Conservation (phyloP, 2,888 invertebrate genomes). For the Blastobasis adustella region DNA sequence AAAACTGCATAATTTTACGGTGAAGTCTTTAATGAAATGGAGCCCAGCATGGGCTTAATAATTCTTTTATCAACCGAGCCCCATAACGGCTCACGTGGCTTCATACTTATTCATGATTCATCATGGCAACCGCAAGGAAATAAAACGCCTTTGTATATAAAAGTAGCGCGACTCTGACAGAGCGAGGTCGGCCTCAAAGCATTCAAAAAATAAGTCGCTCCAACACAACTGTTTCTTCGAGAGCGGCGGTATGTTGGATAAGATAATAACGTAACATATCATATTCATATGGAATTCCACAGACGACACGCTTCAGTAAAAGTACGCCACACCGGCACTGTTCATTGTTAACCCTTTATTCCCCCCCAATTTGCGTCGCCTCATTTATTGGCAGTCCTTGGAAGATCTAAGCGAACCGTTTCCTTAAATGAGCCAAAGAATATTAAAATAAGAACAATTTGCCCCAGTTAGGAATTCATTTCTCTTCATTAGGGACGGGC, state of each 20-base stretch:
- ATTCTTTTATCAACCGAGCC: conserved; percentile 21
- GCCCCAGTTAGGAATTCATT: conserved; percentile 16
- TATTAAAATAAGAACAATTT: conserved; percentile 21
- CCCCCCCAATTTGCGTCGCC: no score
- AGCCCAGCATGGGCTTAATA: conserved; percentile 8
- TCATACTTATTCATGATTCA: conserved; percentile 38
- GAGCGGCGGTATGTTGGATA: no score
- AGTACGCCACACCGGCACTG: no score
- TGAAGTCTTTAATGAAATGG: background rate
- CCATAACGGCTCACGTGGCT: conserved; percentile 26
- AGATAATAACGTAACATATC: background rate
- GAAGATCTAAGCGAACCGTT: no score
- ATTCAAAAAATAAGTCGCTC: background rate
- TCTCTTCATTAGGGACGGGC: conserved; percentile 14
- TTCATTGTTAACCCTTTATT: no score
- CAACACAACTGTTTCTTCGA: background rate
- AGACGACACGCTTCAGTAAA: background rate
- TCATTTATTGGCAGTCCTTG: no score
- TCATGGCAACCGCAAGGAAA: conserved; percentile 24
- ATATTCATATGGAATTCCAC: background rate
- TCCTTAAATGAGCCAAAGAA: background rate
- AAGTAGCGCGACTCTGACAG: no score
- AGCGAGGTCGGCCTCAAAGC: background rate
- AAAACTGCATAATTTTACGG: no score
- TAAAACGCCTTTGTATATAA: conserved; percentile 24